phyloP scores from a whole-genome alignment of 2,113 vertebrate species.

The Craseonycteris thonglongyai region DNA sequence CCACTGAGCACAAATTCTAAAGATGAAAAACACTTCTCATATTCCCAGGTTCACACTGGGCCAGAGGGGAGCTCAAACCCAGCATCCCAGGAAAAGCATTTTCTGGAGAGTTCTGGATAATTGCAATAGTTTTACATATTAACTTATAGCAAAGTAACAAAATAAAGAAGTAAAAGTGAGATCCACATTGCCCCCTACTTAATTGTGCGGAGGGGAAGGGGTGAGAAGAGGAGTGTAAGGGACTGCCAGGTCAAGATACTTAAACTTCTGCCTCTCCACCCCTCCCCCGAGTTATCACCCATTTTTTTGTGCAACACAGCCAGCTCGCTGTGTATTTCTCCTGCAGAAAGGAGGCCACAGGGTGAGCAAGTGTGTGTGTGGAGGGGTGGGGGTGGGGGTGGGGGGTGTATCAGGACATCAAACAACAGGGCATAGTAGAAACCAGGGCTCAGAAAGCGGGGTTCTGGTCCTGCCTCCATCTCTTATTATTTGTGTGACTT shows the following conservation, averaged over 20 bases:
- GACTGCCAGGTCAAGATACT: not conserved
- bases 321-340: not conserved
- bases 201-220: not conserved
- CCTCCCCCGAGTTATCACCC: not conserved
- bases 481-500: not conserved
- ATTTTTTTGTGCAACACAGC: not conserved
- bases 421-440: not conserved
- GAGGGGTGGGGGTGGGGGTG: too few relatives aligned
- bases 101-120: not conserved
- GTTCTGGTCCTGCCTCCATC: not conserved
- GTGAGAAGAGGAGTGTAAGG: not conserved
- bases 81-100: not conserved
- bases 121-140: not conserved
- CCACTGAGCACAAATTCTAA: not conserved
- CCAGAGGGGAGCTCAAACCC: not conserved
- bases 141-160: not conserved
- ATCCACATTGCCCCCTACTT: not conserved
- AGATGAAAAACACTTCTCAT: not conserved
- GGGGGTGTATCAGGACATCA: not conserved
- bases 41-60: not conserved
- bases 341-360: not conserved
- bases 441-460: not conserved
- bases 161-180: not conserved
- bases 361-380: not conserved
- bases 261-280: not conserved